phyloP scores from a whole-genome alignment of 1,140 invertebrate genomes.

The Brachionus rotundiformis region DNA sequence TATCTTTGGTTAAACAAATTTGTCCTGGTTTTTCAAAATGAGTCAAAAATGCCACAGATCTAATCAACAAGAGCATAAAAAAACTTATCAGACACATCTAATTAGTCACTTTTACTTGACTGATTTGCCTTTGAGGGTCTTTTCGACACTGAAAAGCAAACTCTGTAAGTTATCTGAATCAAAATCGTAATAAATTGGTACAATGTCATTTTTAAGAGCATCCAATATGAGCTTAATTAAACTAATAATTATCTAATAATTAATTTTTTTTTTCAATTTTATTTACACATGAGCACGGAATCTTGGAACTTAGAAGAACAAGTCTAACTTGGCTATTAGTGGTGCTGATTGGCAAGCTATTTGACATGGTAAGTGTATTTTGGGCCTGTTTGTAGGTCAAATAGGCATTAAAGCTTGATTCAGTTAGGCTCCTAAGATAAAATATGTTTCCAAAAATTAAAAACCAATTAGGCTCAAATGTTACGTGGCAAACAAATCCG shows the following conservation, averaged over 20 bases:
- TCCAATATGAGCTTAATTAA: slow-evolving; percentile 3
- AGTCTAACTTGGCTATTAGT: not conserved
- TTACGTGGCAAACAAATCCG: slow-evolving; percentile 28
- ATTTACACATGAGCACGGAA: slow-evolving; percentile 25
- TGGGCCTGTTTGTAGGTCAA: slow-evolving; percentile 9
- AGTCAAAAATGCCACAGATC: slow-evolving; percentile 36
- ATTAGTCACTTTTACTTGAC: not conserved
- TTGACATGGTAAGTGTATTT: not conserved
- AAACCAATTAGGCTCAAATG: too few species aligned
- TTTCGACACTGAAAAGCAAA: not conserved
- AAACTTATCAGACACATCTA: not conserved
- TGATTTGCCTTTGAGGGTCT: slow-evolving; percentile 18
- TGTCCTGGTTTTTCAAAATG: slow-evolving; percentile 51
- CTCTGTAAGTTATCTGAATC: not conserved
- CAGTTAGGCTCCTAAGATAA: slow-evolving; percentile 19
- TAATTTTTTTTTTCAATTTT: not conserved
- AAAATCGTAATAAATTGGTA: slow-evolving; percentile 11
- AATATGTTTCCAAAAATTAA: not conserved
- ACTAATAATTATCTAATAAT: not conserved
- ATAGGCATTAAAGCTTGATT: slow-evolving; percentile 42
- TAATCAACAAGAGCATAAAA: not conserved
- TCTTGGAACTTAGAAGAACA: slow-evolving; percentile 21
- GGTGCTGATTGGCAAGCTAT: not conserved
- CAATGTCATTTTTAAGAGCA: not conserved
- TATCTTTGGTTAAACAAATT: not conserved